Evolutionary conservation across 2,888 invertebrate species (phyloP).

Genomic region (Eristalinus aeneus): DNA sequence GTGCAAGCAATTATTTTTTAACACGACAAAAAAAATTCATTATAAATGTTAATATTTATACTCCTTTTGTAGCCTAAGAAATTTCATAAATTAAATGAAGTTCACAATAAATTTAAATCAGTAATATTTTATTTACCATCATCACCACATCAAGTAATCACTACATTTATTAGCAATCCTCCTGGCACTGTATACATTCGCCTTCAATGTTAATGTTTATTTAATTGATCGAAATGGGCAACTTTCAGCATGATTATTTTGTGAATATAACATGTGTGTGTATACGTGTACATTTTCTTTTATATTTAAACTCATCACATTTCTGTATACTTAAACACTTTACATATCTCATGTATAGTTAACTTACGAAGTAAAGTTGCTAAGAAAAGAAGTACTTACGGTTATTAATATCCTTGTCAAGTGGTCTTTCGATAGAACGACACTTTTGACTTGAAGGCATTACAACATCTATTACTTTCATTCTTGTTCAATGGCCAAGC

Average conservation of each 20-base stretch:
- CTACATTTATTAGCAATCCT: slow-evolving; percentile 17
- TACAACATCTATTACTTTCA: too few relatives aligned
- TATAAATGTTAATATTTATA: slow-evolving; percentile 33
- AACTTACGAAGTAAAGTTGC: background rate
- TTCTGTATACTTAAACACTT: too few relatives aligned
- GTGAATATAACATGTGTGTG: too few relatives aligned
- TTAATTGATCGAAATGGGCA: slow-evolving; percentile 67
- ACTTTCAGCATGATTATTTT: slow-evolving; percentile 61
- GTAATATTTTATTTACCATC: slow-evolving; percentile 40
- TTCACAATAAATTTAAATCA: slow-evolving; percentile 29
- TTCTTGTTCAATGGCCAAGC: too few relatives aligned
- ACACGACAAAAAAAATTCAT: slow-evolving; percentile 26
- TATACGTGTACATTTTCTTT: background rate
- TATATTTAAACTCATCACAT: background rate
- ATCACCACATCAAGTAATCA: slow-evolving; percentile 36
- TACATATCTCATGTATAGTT: too few relatives aligned
- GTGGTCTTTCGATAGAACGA: too few relatives aligned
- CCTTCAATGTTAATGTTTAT: slow-evolving; percentile 29
- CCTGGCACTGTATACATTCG: slow-evolving; percentile 29
- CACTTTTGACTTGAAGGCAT: too few relatives aligned
- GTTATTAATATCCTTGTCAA: too few relatives aligned
- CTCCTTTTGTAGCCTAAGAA: slow-evolving; percentile 27
- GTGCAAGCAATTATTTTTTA: slow-evolving; percentile 47
- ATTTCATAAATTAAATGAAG: slow-evolving; percentile 29
- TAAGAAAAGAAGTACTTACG: too few relatives aligned